phyloP scores from a whole-genome alignment of 2,888 invertebrate genomes.

The Drosophila heteroneura region DNA sequence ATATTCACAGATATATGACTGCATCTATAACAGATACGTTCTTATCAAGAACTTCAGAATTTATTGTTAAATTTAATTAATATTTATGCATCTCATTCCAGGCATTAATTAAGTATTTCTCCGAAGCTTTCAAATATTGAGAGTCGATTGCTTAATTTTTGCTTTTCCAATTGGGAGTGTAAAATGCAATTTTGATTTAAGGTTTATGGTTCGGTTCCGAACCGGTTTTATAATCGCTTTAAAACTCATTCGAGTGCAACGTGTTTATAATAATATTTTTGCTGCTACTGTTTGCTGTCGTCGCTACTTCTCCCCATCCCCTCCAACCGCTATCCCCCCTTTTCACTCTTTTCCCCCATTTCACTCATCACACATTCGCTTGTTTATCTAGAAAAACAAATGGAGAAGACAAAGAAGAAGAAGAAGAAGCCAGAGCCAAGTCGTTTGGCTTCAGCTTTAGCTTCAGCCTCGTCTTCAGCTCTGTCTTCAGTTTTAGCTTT shows the following conservation, averaged over 20 bases:
- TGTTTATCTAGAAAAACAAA: slow-evolving; percentile 35
- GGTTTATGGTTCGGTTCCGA: slow-evolving; percentile 60
- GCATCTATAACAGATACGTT: neutral
- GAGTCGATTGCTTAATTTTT: slow-evolving; percentile 2
- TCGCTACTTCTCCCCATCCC: slow-evolving; percentile 3
- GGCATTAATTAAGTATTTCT: neutral
- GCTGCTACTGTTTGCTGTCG: slow-evolving; percentile 54
- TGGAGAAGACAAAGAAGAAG: slow-evolving; percentile 8
- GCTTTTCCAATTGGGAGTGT: slow-evolving; percentile 14
- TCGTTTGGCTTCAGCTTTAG: slow-evolving; percentile 46
- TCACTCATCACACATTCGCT: neutral
- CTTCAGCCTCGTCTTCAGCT: neutral
- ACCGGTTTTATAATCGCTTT: slow-evolving; percentile 49
- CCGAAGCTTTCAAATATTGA: neutral
- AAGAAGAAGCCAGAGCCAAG: slow-evolving; percentile 42
- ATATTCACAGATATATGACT: neutral
- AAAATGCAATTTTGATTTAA: slow-evolving; percentile 31
- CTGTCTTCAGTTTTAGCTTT: slow-evolving; percentile 15
- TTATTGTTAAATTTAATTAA: neutral
- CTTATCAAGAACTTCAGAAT: neutral
- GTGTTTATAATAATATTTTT: slow-evolving; percentile 63
- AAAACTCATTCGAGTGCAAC: slow-evolving; percentile 56
- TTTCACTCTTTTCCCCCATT: neutral
- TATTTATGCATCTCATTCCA: neutral
- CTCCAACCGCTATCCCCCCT: neutral